Evolutionary conservation across 35 echinoderm and acorn worm genomes (phyloP).

Genomic region (Eucidaris tribuloides): DNA sequence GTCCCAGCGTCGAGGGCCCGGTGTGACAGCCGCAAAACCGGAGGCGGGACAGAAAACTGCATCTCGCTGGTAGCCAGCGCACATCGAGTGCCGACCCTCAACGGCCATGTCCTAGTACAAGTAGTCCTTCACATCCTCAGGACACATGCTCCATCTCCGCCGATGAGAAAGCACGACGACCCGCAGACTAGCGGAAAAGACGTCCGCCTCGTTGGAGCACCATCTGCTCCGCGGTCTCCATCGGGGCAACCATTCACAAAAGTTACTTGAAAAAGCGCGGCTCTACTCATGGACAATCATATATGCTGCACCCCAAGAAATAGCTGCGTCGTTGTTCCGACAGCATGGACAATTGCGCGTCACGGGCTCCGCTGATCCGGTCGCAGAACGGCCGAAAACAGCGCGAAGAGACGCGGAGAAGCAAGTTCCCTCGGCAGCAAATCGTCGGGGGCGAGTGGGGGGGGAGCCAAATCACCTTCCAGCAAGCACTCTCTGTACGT

Average conservation of each 20-base stretch:
- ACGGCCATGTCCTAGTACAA: neutral
- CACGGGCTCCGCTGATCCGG: neutral
- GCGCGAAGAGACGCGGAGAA: conserved; percentile 2
- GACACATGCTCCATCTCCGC: neutral
- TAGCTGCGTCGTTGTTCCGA: neutral
- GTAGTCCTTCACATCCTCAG: neutral
- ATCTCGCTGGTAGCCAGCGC: conserved; percentile 8
- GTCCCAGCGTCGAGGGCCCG: neutral
- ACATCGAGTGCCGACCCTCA: neutral
- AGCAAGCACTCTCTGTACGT: conserved; percentile 23
- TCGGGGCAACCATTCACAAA: conserved; percentile 7
- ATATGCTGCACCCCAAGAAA: neutral
- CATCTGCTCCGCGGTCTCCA: neutral
- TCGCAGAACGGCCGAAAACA: neutral
- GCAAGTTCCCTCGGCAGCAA: conserved; percentile 14
- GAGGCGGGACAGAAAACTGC: conserved; percentile 1
- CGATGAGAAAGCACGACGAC: neutral
- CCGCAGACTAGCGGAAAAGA: neutral
- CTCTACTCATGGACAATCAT: neutral
- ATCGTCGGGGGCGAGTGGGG: too few relatives aligned
- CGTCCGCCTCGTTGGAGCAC: conserved; percentile 10
- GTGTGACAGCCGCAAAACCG: neutral
- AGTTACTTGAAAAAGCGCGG: conserved; percentile 25
- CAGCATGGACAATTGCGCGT: neutral
- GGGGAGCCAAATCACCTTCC: conserved; percentile 14